phyloP scores from a whole-genome alignment of 2,888 invertebrate genomes.

The Laspeyria flexula region DNA sequence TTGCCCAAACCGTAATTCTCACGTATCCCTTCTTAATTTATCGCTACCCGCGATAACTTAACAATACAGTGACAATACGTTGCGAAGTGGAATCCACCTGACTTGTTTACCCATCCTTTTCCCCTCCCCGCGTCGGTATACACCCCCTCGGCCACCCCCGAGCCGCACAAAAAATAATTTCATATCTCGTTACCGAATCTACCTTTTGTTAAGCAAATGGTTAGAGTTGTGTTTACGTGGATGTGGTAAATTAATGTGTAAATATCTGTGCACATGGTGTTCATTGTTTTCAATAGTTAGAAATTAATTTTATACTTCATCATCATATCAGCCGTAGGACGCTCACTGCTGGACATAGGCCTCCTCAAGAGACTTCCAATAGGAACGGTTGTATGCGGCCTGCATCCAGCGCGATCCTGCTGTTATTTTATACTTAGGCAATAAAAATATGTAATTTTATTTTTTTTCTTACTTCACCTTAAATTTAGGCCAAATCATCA shows the following conservation, averaged over 20 bases:
- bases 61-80: constrained; percentile 49
- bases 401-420: too few relatives aligned
- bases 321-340: too few relatives aligned
- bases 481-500: too few relatives aligned
- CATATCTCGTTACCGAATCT: constrained; percentile 78
- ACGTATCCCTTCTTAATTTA: constrained; percentile 47
- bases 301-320: too few relatives aligned
- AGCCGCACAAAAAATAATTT: constrained; percentile 68
- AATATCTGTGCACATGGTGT: background rate
- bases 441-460: too few relatives aligned
- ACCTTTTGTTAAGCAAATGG: constrained; percentile 61
- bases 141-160: constrained; percentile 38
- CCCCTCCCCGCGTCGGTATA: constrained; percentile 23
- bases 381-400: too few relatives aligned
- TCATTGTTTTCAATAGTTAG: background rate
- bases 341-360: too few relatives aligned
- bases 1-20: constrained; percentile 24
- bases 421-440: too few relatives aligned
- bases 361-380: too few relatives aligned
- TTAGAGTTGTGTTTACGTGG: constrained; percentile 40
- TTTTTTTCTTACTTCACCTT: too few relatives aligned
- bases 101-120: constrained; percentile 34
- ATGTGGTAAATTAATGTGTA: constrained; percentile 45
- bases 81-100: constrained; percentile 71
- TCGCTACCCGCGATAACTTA: constrained; percentile 42